Percentiles rank a stretch among this genome's conserved stretches.
Evolutionary conservation across 1,140 invertebrate species (phyloP).

Genomic region (Armadillidium nasatum): DNA sequence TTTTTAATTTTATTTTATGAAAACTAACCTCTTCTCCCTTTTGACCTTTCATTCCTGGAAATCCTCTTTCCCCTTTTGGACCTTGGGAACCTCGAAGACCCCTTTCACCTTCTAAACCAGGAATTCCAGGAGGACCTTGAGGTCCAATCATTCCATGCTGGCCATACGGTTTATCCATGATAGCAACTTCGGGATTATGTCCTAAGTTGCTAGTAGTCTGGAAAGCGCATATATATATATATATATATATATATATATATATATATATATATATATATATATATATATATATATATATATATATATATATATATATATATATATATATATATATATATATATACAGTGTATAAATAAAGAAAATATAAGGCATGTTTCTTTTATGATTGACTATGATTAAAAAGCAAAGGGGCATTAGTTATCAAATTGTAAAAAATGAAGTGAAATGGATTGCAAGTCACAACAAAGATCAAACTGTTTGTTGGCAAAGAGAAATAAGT

Average conservation of each 20-base stretch:
- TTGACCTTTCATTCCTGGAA: slow-evolving; percentile 61
- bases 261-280: slow-evolving; percentile 22
- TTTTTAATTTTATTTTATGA: no score
- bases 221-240: slow-evolving; percentile 50
- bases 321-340: no score
- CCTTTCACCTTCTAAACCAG: slow-evolving; percentile 66
- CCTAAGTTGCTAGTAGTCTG: no score
- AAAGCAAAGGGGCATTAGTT: no score
- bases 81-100: slow-evolving; percentile 62
- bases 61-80: slow-evolving; percentile 56
- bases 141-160: slow-evolving; percentile 19
- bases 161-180: slow-evolving; percentile 32
- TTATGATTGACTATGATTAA: no score
- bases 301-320: slow-evolving; percentile 19
- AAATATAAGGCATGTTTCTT: no score
- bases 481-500: no score
- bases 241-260: slow-evolving; percentile 21
- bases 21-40: slow-evolving; percentile 55
- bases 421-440: no score
- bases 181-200: no score
- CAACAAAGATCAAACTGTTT: no score
- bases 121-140: slow-evolving; percentile 53
- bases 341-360: no score
- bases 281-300: slow-evolving; percentile 17
- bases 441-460: no score